Percentiles rank a stretch among this genome's conserved stretches.
Conservation (phyloP, 2,113 vertebrate species). For the Poecilia latipinna region DNA sequence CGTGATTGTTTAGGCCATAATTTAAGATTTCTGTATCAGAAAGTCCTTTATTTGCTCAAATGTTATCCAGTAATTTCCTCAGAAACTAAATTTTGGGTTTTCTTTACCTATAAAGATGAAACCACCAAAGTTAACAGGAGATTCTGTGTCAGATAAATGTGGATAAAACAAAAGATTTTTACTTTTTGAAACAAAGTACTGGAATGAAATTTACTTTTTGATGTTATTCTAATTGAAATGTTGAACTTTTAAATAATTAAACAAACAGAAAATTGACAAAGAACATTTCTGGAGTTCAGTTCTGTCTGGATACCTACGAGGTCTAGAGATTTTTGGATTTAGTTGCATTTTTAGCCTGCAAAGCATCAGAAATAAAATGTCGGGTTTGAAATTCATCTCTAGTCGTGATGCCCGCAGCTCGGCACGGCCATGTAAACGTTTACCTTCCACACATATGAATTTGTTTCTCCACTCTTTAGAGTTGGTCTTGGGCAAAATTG, state of each 20-base stretch:
- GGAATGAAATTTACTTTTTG: not conserved
- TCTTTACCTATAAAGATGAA: no score
- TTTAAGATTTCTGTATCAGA: not conserved
- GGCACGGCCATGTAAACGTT: constrained; percentile 1
- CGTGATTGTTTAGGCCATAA: not conserved
- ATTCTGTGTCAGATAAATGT: no score
- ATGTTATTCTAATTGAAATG: not conserved
- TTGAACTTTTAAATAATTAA: not conserved
- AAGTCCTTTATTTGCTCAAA: not conserved
- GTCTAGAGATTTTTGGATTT: not conserved
- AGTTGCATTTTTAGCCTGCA: not conserved
- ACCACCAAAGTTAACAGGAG: no score
- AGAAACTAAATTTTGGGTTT: not conserved
- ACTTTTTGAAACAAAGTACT: not conserved
- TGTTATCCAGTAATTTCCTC: not conserved
- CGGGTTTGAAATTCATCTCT: not conserved
- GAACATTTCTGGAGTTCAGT: not conserved
- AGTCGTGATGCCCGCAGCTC: not conserved
- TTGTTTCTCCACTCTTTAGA: constrained; percentile 90
- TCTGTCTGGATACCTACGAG: not conserved
- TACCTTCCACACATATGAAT: constrained; percentile 97
- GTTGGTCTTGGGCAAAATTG: constrained; percentile 83
- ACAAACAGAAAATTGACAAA: not conserved
- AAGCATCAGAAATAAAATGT: not conserved
- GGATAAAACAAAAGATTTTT: not conserved